Evolutionary conservation across 2,888 invertebrate genomes (phyloP).

Genomic region (Apamea crenata): DNA sequence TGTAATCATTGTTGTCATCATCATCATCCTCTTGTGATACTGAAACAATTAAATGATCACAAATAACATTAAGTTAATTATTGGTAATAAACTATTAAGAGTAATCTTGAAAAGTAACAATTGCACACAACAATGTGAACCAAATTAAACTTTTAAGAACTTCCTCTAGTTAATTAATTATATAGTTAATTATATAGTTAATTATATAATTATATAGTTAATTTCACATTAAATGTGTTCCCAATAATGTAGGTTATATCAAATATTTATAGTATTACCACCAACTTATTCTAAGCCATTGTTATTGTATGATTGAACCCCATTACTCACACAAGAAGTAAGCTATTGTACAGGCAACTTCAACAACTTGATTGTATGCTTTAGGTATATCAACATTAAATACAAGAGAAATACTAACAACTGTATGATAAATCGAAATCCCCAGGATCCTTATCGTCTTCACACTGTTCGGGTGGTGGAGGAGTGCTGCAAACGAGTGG

Average conservation of each 20-base stretch:
- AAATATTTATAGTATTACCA: slow-evolving; percentile 12
- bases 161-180: background rate
- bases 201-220: background rate
- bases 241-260: background rate
- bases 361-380: slow-evolving; percentile 18
- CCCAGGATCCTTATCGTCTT: slow-evolving; percentile 91
- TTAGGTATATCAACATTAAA: background rate
- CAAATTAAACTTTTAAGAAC: slow-evolving; percentile 4
- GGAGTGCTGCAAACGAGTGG: slow-evolving; percentile 92
- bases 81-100: background rate
- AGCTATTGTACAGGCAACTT: slow-evolving; percentile 13
- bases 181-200: no score
- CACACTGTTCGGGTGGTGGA: slow-evolving; percentile 92
- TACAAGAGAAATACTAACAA: slow-evolving; percentile 77
- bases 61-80: background rate
- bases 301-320: slow-evolving; percentile 38
- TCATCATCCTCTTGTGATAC: slow-evolving; percentile 87
- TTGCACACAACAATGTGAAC: slow-evolving; percentile 24
- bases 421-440: slow-evolving; percentile 87
- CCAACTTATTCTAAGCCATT: slow-evolving; percentile 24
- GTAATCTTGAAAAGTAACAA: slow-evolving; percentile 16
- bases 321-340: slow-evolving; percentile 27
- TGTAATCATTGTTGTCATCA: slow-evolving; percentile 81
- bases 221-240: slow-evolving; percentile 2
- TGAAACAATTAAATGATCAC: slow-evolving; percentile 67